phyloP scores from a whole-genome alignment of 2,113 vertebrate genomes.

The Xiphias gladius region DNA sequence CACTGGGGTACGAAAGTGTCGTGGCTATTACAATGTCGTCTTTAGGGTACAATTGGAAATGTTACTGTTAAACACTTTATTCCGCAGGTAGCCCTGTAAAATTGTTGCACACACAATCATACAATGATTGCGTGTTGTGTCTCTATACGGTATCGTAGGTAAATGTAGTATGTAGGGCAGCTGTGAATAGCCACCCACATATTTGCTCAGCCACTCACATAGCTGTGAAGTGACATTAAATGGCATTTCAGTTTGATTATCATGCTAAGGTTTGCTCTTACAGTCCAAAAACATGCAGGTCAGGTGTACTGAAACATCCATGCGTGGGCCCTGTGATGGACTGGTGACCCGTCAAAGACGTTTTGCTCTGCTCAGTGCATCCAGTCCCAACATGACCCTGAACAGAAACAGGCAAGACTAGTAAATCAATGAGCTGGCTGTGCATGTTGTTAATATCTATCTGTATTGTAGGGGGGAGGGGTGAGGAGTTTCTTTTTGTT shows the following conservation, averaged over 20 bases:
- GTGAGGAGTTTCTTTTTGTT: background rate
- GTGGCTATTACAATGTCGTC: background rate
- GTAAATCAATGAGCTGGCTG: background rate
- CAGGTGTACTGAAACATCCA: too few species aligned
- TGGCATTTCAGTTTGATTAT: background rate
- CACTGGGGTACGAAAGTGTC: background rate
- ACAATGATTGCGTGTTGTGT: background rate
- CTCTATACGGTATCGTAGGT: background rate
- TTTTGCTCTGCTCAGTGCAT: background rate
- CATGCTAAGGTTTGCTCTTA: background rate
- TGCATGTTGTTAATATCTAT: background rate
- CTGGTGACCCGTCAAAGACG: background rate
- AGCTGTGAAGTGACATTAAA: background rate
- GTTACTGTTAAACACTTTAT: background rate
- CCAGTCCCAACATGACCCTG: background rate
- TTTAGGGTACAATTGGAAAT: background rate
- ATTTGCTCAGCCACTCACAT: background rate
- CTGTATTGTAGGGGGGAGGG: background rate
- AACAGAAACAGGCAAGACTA: background rate
- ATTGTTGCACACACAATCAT: background rate
- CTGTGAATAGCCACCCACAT: constrained; percentile 1
- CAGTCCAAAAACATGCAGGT: background rate
- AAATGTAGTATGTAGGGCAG: background rate
- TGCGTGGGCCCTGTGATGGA: background rate
- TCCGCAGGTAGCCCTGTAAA: background rate